Conservation (phyloP, 2,888 invertebrate species). For the Gerris lacustris region DNA sequence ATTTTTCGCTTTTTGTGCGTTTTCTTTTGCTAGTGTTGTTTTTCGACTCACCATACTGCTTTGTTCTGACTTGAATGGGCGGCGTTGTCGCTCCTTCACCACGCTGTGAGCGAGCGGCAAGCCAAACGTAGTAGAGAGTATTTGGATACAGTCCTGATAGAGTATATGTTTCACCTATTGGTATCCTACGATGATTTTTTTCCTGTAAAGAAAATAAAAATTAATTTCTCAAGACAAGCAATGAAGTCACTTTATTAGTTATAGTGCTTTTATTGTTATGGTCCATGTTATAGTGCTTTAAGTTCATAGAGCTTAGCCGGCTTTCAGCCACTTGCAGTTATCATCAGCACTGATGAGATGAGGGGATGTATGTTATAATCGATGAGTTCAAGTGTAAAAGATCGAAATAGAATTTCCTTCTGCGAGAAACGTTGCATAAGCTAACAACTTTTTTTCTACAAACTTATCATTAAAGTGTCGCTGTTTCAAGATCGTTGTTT, state of each 20-base stretch:
- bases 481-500: no score
- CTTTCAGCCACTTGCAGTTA: not conserved
- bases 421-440: no score
- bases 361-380: no score
- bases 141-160: constrained; percentile 86
- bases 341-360: no score
- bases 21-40: no score
- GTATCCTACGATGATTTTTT: constrained; percentile 57
- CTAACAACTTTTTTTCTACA: no score
- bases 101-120: constrained; percentile 82
- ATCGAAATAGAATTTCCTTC: no score
- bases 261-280: not conserved
- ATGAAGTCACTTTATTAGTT: no score
- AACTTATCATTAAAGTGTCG: no score
- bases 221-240: not conserved
- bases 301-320: not conserved
- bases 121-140: constrained; percentile 91
- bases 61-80: constrained; percentile 84
- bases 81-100: constrained; percentile 94
- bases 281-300: not conserved
- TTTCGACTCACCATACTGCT: constrained; percentile 83
- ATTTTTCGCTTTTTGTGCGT: no score
- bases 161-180: constrained; percentile 71
- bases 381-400: no score
- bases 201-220: constrained; percentile 39